phyloP scores from a whole-genome alignment of 1,140 invertebrate species.

The Vollenhovia emeryi region DNA sequence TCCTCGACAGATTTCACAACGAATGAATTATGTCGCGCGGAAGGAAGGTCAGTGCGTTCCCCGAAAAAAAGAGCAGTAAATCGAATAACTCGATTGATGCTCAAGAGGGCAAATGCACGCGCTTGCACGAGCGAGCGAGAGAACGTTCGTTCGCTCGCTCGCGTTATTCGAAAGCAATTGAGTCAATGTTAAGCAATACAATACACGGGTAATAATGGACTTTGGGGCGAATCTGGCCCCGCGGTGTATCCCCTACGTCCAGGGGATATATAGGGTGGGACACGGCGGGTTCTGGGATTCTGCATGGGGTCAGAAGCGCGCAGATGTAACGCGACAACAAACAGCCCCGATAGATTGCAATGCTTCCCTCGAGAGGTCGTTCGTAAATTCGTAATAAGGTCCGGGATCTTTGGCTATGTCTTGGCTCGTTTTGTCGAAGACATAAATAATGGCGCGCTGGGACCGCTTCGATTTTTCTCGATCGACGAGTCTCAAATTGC shows the following conservation, averaged over 20 bases:
- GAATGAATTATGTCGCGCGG: slow-evolving; percentile 72
- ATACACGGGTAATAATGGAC: slow-evolving; percentile 86
- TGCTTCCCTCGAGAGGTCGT: slow-evolving; percentile 75
- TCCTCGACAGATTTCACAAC: slow-evolving; percentile 68
- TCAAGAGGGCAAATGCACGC: slow-evolving; percentile 75
- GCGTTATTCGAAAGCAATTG: slow-evolving; percentile 86
- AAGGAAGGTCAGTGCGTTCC: slow-evolving; percentile 69
- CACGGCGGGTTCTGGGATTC: slow-evolving; percentile 65
- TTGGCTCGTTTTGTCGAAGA: slow-evolving; percentile 32
- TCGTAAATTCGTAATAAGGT: slow-evolving; percentile 77
- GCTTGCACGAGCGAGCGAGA: slow-evolving; percentile 58
- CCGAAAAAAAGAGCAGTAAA: slow-evolving; percentile 83
- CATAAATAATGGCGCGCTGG: slow-evolving; percentile 62
- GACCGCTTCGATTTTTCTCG: slow-evolving; percentile 17
- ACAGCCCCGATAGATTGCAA: slow-evolving; percentile 81
- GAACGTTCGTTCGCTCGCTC: slow-evolving; percentile 8
- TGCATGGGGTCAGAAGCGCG: slow-evolving; percentile 77
- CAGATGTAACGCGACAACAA: slow-evolving; percentile 85
- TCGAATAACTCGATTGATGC: slow-evolving; percentile 84
- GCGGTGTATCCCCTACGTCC: slow-evolving; percentile 69
- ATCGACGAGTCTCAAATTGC: slow-evolving; percentile 34
- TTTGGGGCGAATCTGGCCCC: slow-evolving; percentile 83
- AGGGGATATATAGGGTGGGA: slow-evolving; percentile 73
- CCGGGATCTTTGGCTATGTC: slow-evolving; percentile 52
- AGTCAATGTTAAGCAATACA: slow-evolving; percentile 85